These are phyloP conservation scores for Xylota segnis DNA, from an alignment of 2,888 invertebrate genomes.

Conservation along the genomic window DNA sequence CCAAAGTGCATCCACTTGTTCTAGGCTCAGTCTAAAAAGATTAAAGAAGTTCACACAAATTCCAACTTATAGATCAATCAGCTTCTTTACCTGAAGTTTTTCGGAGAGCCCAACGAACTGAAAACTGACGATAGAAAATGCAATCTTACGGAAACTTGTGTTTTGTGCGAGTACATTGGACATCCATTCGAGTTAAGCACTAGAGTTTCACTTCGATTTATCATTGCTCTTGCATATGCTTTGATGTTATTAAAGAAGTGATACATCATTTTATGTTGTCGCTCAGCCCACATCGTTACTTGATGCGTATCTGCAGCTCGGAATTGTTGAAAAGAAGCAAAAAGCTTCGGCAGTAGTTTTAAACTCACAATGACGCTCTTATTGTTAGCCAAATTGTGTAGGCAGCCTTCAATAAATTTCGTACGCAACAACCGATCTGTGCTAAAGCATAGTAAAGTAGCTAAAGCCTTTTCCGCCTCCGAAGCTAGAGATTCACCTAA, in stretches of 20 bases:
- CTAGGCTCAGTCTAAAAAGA: constrained; percentile 88
- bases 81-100: constrained; percentile 89
- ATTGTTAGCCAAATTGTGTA: constrained; percentile 94
- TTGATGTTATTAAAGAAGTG: constrained; percentile 95
- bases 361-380: constrained; percentile 96
- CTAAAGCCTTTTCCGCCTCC: constrained; percentile 97
- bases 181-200: constrained; percentile 81
- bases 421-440: constrained; percentile 95
- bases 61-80: not conserved
- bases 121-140: constrained; percentile 97
- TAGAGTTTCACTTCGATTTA: constrained; percentile 79
- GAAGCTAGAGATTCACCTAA: constrained; percentile 95
- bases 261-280: constrained; percentile 96
- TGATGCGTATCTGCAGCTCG: constrained; percentile 94
- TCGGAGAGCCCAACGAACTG: constrained; percentile 95
- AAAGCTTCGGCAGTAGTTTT: constrained; percentile 93
- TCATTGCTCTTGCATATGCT: constrained; percentile 87
- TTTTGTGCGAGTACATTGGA: constrained; percentile 90
- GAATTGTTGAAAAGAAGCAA: constrained; percentile 96
- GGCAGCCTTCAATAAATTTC: constrained; percentile 97
- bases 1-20: constrained; percentile 97
- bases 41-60: constrained; percentile 3
- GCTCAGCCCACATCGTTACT: constrained; percentile 96
- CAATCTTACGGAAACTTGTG: constrained; percentile 95
- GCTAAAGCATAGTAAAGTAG: constrained; percentile 94